Percentiles rank a stretch among this genome's conserved stretches.
These are phyloP conservation scores for Yponomeuta sedellus DNA, from an alignment of 2,888 invertebrate genomes.

Conservation along the genomic window DNA sequence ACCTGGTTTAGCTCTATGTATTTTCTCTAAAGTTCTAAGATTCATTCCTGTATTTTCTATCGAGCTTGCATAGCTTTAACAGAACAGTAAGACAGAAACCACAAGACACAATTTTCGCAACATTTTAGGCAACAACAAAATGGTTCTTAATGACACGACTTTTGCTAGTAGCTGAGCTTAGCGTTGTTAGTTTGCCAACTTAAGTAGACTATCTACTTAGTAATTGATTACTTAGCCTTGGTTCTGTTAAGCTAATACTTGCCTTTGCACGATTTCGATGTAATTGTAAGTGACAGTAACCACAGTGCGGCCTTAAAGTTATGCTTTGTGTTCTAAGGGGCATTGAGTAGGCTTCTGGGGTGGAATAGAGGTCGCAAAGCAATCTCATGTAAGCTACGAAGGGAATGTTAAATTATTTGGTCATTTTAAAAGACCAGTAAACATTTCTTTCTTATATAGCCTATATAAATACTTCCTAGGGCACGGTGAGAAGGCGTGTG, in stretches of 20 bases:
- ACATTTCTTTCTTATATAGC: no score
- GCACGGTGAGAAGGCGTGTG: no score
- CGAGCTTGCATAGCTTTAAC: background rate
- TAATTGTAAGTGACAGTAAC: background rate
- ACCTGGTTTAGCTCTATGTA: no score
- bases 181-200: background rate
- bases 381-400: background rate
- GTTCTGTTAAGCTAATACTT: background rate
- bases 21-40: no score
- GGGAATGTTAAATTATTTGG: background rate
- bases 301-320: background rate
- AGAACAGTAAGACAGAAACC: background rate
- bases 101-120: conserved; percentile 4
- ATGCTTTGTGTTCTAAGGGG: background rate
- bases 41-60: no score
- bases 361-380: background rate
- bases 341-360: background rate
- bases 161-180: background rate
- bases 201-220: conserved; percentile 3
- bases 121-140: background rate
- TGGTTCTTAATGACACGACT: conserved; percentile 9
- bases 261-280: background rate
- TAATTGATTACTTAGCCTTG: conserved; percentile 1
- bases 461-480: no score
- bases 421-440: no score